Base-by-base conservation (phyloP, 2,113 vertebrate genomes). In the Chauna torquata region DNA sequence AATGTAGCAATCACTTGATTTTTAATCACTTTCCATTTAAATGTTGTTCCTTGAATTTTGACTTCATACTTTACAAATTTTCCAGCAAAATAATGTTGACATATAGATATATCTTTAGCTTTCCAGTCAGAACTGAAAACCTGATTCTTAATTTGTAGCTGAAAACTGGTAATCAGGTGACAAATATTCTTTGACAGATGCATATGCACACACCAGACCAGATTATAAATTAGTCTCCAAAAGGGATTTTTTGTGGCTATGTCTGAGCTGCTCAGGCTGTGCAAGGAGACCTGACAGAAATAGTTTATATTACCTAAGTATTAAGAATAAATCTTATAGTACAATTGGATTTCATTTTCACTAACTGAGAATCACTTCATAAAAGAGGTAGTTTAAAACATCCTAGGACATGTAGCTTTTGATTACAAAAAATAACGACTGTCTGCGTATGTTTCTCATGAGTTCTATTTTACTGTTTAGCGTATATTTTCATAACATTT, bases 211-310 rank as follows among this genome's bases (percentile, higher is more conserved):
- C 92, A 94, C 77, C 84, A 95, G 80, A 96, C 12, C 45, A 97
- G 96, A 97, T 97, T 97, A 97, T 79, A 97, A 97, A 94, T 97
- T 94, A 97, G 92, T 86, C 95, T 92, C 36, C 44, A 82, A 93
- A 96, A 95, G 68, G 76, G 78, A 93, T 94, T 95, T 98, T 94
- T 65, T 85, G 87, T 88, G 69, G 58, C 87, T 94, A 90, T 95
- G 95, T 95, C 96, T 98, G 95, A 96, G 92, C 91, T 3, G 9
- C 38, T 94, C 62, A 50, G 71, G 25, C 95, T 97, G 87, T 93
- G 52, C 30, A 24, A 96, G 69, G 75, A 94, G 58, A 95, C 40
- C 95, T 94, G 94, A 40, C 91, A 98, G 90, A 96, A 96, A 77
- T 49, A 96, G 95, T 97, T 97, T 96, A 74, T 86, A 93, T 92